A percentile compares a stretch with the other conserved stretches of the same genome.
Evolutionary conservation across 2,113 vertebrate species (phyloP).

Genomic region (Megaceryle torquata): DNA sequence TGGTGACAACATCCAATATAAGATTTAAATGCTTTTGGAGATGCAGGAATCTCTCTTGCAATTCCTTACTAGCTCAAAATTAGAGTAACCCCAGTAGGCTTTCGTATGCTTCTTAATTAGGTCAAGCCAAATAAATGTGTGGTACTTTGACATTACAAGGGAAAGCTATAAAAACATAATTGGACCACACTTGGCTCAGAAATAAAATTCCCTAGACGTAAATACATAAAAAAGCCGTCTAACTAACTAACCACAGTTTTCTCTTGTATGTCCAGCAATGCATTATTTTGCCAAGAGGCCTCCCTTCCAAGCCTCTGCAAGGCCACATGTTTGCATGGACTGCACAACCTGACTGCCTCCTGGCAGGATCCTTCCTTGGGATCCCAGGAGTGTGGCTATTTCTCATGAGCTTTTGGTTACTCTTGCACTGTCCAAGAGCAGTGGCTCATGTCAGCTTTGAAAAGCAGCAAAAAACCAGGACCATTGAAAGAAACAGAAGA

Average conservation of each 20-base stretch:
- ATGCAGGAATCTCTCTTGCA: not conserved
- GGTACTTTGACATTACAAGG: not conserved
- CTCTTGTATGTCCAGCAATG: not conserved
- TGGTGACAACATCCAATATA: not conserved
- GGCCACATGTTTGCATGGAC: not conserved
- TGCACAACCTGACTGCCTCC: not conserved
- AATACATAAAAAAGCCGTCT: not conserved
- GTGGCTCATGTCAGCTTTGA: not conserved
- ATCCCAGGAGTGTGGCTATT: rapidly evolving
- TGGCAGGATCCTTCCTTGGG: not conserved
- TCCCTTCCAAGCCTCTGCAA: not conserved
- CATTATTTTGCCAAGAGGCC: not conserved
- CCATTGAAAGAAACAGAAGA: not conserved
- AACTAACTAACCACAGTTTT: not conserved
- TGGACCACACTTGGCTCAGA: not conserved
- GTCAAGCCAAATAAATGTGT: not conserved
- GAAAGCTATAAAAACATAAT: not conserved
- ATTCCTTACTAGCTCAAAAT: not conserved
- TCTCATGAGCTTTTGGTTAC: not conserved
- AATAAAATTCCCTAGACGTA: not conserved
- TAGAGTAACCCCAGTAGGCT: not conserved
- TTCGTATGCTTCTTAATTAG: not conserved
- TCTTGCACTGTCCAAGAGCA: not conserved
- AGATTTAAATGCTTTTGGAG: not conserved
- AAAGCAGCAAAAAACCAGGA: not conserved